These are phyloP conservation scores for Tragelaphus eurycerus DNA, from an alignment of 2,797 vertebrate species.

Conservation along the genomic window DNA sequence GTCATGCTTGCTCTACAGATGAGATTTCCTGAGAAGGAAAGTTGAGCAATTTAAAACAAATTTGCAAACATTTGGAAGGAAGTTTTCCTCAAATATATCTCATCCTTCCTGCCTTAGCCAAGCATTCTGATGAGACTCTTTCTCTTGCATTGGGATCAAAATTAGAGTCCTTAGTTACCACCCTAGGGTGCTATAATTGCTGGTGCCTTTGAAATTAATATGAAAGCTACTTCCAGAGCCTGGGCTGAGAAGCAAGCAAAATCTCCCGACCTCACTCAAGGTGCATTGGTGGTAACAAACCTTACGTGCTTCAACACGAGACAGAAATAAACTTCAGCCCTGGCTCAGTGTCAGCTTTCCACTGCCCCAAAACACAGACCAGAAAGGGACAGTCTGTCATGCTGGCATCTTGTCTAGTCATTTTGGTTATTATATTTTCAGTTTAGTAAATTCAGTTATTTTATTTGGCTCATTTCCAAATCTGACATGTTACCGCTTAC, in stretches of 20 bases:
- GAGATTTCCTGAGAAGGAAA: not conserved
- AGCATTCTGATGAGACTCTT: not conserved
- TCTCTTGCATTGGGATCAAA: not conserved
- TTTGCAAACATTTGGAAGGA: not conserved
- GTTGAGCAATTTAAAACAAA: not conserved
- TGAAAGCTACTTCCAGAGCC: not conserved
- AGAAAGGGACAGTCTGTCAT: not conserved
- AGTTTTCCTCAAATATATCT: not conserved
- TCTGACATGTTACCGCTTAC: not conserved
- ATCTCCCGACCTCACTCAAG: not conserved
- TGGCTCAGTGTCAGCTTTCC: not conserved
- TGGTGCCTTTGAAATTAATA: not conserved
- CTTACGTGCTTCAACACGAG: not conserved
- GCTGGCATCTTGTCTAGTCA: not conserved
- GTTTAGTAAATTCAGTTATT: not conserved
- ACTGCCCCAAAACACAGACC: not conserved
- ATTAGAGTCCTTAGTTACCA: not conserved
- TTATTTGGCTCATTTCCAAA: not conserved
- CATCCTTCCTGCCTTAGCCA: not conserved
- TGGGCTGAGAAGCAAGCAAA: not conserved
- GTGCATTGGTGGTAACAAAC: accelerated
- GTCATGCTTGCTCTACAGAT: not conserved
- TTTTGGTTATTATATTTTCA: not conserved
- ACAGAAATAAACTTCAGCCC: not conserved
- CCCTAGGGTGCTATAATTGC: accelerated